These are phyloP conservation scores for Sarcoramphus papa DNA, from an alignment of 2,797 vertebrate genomes.

Conservation along the genomic window DNA sequence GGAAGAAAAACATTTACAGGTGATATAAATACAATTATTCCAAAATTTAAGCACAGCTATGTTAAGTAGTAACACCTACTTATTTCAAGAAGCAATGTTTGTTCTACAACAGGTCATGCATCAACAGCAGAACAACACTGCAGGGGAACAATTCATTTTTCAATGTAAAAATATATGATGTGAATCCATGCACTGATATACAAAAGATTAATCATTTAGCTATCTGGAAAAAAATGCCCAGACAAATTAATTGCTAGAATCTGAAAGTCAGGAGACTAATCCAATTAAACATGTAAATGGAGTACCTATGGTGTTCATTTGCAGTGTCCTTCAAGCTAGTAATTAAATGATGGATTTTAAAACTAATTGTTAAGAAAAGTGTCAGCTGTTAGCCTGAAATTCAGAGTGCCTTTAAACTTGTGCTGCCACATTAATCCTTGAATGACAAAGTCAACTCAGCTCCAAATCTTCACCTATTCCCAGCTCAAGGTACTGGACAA, in stretches of 20 bases:
- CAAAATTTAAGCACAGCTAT: background rate
- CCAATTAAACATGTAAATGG: conserved; percentile 71
- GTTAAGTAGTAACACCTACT: background rate
- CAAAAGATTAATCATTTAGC: conserved; percentile 56
- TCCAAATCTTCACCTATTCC: background rate
- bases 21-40: conserved; percentile 21
- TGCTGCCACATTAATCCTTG: background rate
- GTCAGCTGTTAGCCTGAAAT: conserved; percentile 23
- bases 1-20: background rate
- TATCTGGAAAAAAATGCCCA: conserved; percentile 25
- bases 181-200: conserved; percentile 35
- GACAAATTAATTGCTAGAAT: conserved; percentile 68
- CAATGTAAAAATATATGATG: conserved; percentile 22
- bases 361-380: conserved; percentile 64
- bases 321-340: conserved; percentile 63
- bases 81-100: conserved; percentile 14
- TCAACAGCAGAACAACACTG: background rate
- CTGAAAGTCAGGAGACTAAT: conserved; percentile 68
- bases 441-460: background rate
- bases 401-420: background rate
- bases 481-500: background rate
- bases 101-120: background rate
- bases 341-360: conserved; percentile 71
- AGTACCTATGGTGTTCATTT: conserved; percentile 47
- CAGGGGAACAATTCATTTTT: conserved; percentile 44